Evolutionary conservation across 1,140 invertebrate genomes (phyloP).

Genomic region (Geopemphigus sp.): DNA sequence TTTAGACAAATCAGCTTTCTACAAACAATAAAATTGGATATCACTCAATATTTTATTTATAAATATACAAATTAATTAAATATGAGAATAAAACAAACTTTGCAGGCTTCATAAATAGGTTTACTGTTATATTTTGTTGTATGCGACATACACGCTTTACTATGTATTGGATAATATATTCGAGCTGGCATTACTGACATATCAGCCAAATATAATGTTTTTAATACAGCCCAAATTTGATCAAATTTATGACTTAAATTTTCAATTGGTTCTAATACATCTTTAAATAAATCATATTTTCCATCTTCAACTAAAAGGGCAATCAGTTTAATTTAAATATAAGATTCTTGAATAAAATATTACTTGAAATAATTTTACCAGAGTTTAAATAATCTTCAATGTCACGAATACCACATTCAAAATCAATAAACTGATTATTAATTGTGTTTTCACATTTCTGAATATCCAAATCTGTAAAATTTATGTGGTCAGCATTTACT

Average conservation of each 20-base stretch:
- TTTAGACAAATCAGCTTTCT: constrained; percentile 60
- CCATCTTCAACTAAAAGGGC: constrained; percentile 53
- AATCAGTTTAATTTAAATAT: background rate
- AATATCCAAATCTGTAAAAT: constrained; percentile 76
- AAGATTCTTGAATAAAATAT: constrained; percentile 49
- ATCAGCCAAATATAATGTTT: constrained; percentile 77
- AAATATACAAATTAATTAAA: background rate
- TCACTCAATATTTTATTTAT: background rate
- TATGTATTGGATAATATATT: constrained; percentile 71
- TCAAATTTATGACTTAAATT: constrained; percentile 69
- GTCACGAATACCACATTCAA: constrained; percentile 61
- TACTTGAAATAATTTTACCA: constrained; percentile 49
- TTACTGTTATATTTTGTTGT: constrained; percentile 66
- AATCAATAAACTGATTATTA: constrained; percentile 76
- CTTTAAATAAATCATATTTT: constrained; percentile 65
- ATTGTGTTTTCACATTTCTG: constrained; percentile 79
- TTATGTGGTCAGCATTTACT: constrained; percentile 71
- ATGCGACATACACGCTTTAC: constrained; percentile 66
- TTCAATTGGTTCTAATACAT: constrained; percentile 77
- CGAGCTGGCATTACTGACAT: constrained; percentile 74
- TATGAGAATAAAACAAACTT: constrained; percentile 53
- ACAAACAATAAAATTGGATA: constrained; percentile 38
- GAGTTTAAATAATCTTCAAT: constrained; percentile 47
- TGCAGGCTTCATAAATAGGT: constrained; percentile 68
- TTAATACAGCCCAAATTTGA: constrained; percentile 81